A percentile compares a stretch with the other conserved stretches of the same genome.
phyloP scores from a whole-genome alignment of 2,113 vertebrate species.

The Microtus richardsoni region DNA sequence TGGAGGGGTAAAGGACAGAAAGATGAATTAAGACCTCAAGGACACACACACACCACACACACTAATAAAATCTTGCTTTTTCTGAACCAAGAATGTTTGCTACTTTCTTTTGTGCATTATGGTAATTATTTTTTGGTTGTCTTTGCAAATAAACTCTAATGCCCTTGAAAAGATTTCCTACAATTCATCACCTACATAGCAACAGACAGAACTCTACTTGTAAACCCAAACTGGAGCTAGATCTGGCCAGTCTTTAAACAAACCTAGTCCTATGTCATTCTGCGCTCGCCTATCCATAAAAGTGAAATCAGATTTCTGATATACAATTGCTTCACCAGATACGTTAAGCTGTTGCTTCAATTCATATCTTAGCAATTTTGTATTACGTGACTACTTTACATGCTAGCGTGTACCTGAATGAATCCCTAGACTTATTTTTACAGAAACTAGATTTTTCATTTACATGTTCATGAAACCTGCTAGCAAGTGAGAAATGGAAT shows the following conservation, averaged over 20 bases:
- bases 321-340: slow-evolving; percentile 25
- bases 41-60: background rate
- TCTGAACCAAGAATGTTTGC: slow-evolving; percentile 22
- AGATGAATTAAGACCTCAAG: slow-evolving; percentile 1
- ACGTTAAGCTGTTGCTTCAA: background rate
- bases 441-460: slow-evolving; percentile 25
- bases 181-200: slow-evolving; percentile 38
- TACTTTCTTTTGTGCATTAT: background rate
- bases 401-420: slow-evolving; percentile 11
- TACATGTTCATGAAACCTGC: slow-evolving; percentile 7
- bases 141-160: slow-evolving; percentile 4
- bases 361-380: background rate
- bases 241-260: slow-evolving; percentile 61
- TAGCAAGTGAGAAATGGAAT: slow-evolving; percentile 22
- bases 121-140: slow-evolving; percentile 32
- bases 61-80: background rate
- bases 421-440: background rate
- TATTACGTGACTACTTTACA: slow-evolving; percentile 31
- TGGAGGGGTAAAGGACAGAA: slow-evolving; percentile 50
- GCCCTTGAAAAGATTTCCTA: slow-evolving; percentile 57
- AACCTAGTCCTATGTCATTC: background rate
- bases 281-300: background rate
- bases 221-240: slow-evolving; percentile 48
- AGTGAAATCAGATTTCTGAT: slow-evolving; percentile 59
- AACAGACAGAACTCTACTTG: background rate